Conservation (phyloP, 2,888 invertebrate genomes). For the Gortyna flavago region DNA sequence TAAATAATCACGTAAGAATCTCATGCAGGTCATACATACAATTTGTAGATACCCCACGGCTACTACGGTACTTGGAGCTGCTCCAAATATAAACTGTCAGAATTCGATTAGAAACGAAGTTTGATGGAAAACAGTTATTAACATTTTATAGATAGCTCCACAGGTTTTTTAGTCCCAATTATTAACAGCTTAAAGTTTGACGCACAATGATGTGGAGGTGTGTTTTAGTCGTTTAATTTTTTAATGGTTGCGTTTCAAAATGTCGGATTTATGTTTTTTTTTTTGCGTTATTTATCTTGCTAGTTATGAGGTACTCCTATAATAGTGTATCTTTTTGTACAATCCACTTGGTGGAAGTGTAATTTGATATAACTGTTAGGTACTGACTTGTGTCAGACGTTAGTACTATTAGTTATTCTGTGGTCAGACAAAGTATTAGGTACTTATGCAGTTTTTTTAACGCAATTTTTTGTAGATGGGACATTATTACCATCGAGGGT, state of each 20-base stretch:
- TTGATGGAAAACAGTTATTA: slow-evolving; percentile 86
- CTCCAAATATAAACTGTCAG: slow-evolving; percentile 82
- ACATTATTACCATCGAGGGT: too few species aligned
- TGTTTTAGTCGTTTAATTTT: slow-evolving; percentile 37
- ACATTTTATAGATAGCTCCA: slow-evolving; percentile 69
- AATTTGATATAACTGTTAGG: neutral
- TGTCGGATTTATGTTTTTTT: slow-evolving; percentile 14
- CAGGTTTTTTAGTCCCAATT: slow-evolving; percentile 57
- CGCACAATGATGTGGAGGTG: slow-evolving; percentile 42
- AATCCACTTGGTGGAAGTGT: neutral
- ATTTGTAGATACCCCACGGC: slow-evolving; percentile 73
- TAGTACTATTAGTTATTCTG: too few species aligned
- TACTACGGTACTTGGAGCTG: slow-evolving; percentile 79
- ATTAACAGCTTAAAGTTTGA: slow-evolving; percentile 64
- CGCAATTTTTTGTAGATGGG: neutral
- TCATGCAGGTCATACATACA: slow-evolving; percentile 57
- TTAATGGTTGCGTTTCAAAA: slow-evolving; percentile 33
- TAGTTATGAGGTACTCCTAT: neutral
- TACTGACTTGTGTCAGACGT: neutral
- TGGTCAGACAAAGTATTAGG: neutral
- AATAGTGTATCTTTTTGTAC: neutral
- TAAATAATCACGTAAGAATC: slow-evolving; percentile 30
- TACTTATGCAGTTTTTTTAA: neutral
- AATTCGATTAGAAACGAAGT: slow-evolving; percentile 82
- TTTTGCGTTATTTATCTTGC: neutral